Percentiles rank a stretch among this genome's conserved stretches.
phyloP scores from a whole-genome alignment of 1,140 invertebrate species.

The Pachypeltis micranthus region DNA sequence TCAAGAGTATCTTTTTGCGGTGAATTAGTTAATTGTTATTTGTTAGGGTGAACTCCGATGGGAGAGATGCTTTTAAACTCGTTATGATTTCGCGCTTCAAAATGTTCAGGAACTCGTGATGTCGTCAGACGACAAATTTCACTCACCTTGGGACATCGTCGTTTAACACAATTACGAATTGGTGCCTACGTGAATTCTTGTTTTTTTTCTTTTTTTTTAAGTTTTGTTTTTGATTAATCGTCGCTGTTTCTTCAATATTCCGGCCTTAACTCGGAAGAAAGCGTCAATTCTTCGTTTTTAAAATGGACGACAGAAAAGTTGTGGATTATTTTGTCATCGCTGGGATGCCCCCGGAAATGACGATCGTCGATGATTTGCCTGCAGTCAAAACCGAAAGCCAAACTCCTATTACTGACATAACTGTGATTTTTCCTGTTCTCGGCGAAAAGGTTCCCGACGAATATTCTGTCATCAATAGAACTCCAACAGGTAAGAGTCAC shows the following conservation, averaged over 20 bases:
- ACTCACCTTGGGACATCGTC: neutral
- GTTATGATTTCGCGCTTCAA: too few relatives aligned
- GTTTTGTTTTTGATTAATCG: too few relatives aligned
- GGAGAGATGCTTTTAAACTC: too few relatives aligned
- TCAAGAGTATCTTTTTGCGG: neutral
- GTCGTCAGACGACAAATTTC: too few relatives aligned
- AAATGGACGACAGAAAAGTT: constrained; percentile 69
- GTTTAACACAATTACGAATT: neutral
- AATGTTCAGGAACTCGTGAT: too few relatives aligned
- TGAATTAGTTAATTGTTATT: too few relatives aligned
- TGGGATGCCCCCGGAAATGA: constrained; percentile 77
- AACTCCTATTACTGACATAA: constrained; percentile 88
- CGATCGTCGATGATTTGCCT: constrained; percentile 62
- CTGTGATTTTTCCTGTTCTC: constrained; percentile 79
- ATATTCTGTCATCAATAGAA: constrained; percentile 69
- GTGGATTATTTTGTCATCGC: constrained; percentile 96
- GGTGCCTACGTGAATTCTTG: too few relatives aligned
- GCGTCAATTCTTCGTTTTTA: constrained; percentile 22
- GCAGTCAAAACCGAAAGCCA: constrained; percentile 52
- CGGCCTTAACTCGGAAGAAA: too few relatives aligned
- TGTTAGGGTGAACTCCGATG: too few relatives aligned
- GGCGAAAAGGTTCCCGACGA: constrained; percentile 74
- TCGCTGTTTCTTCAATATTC: too few relatives aligned
- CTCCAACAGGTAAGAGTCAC: constrained; percentile 66
- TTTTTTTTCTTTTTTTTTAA: too few relatives aligned